Evolutionary conservation across 2,113 vertebrate species (phyloP).

Genomic region (Corythaixoides concolor): DNA sequence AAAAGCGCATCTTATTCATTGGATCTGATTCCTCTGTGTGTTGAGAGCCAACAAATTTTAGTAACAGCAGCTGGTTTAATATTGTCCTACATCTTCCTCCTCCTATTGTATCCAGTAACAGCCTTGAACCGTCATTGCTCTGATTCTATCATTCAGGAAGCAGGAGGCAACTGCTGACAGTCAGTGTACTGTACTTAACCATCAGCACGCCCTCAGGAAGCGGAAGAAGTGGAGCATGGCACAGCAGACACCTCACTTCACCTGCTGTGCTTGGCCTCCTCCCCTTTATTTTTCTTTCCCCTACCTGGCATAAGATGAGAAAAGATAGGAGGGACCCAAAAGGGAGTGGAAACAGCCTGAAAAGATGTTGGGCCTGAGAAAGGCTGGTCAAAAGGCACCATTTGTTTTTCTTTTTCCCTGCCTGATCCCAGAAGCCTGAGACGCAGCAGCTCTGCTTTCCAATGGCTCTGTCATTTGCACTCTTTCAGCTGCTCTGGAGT

Average conservation of each 20-base stretch:
- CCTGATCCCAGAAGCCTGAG: not conserved
- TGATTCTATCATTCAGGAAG: conserved; percentile 45
- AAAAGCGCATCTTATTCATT: not conserved
- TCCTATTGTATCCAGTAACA: conserved; percentile 24
- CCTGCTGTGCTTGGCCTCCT: conserved; percentile 26
- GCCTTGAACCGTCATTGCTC: conserved; percentile 28
- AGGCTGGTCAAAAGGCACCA: not conserved
- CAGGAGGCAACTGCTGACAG: conserved; percentile 33
- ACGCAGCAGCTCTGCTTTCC: not conserved
- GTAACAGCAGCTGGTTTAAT: conserved; percentile 17
- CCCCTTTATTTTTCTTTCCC: not conserved
- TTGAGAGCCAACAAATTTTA: not conserved
- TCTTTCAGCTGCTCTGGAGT: not conserved
- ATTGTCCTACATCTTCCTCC: conserved; percentile 11
- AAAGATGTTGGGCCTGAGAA: not conserved
- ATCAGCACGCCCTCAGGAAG: not conserved
- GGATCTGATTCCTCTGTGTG: not conserved
- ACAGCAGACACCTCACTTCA: conserved; percentile 21
- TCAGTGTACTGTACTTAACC: not conserved
- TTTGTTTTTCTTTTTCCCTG: not conserved
- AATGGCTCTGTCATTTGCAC: not conserved
- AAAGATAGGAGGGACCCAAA: not conserved
- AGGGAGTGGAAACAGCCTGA: not conserved
- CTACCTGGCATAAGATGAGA: conserved; percentile 15
- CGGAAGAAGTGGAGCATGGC: not conserved